Percentiles rank a stretch among this genome's conserved stretches.
Conservation (phyloP, 2,797 vertebrate genomes). For the Sparus aurata region DNA sequence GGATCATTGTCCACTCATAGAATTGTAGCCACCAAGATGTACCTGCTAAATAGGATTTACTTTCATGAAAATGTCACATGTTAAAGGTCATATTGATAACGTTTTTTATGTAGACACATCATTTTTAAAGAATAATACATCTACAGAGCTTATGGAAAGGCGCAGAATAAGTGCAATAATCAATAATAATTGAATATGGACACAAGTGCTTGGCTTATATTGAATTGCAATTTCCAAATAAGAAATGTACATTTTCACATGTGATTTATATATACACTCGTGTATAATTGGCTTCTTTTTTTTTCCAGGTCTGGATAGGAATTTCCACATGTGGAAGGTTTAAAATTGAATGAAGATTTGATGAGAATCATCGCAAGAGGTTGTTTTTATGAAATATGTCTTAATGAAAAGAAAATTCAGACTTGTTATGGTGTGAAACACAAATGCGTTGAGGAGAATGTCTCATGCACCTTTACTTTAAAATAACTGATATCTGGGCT, state of each 20-base stretch:
- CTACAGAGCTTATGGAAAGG: too few species aligned
- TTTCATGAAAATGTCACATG: neutral
- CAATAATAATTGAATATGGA: too few species aligned
- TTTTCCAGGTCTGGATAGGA: too few species aligned
- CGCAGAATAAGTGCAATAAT: too few species aligned
- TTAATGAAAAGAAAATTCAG: constrained; percentile 1
- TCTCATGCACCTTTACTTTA: neutral
- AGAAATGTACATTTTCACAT: too few species aligned
- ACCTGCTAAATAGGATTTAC: neutral
- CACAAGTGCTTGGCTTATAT: too few species aligned
- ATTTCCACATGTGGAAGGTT: neutral
- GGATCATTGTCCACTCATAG: constrained; percentile 41
- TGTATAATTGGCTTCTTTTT: too few species aligned
- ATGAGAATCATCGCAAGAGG: neutral
- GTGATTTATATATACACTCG: too few species aligned
- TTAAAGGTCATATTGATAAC: too few species aligned
- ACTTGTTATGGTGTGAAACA: constrained; percentile 1
- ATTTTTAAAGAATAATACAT: too few species aligned
- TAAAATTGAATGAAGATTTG: neutral
- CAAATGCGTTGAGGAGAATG: neutral
- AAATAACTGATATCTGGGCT: constrained; percentile 9
- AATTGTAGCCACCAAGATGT: constrained; percentile 11
- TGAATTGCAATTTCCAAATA: too few species aligned
- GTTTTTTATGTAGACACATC: too few species aligned
- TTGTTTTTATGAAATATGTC: neutral